Base-by-base conservation (phyloP, 2,888 invertebrate species). In the Schrankia costaestrigalis region DNA sequence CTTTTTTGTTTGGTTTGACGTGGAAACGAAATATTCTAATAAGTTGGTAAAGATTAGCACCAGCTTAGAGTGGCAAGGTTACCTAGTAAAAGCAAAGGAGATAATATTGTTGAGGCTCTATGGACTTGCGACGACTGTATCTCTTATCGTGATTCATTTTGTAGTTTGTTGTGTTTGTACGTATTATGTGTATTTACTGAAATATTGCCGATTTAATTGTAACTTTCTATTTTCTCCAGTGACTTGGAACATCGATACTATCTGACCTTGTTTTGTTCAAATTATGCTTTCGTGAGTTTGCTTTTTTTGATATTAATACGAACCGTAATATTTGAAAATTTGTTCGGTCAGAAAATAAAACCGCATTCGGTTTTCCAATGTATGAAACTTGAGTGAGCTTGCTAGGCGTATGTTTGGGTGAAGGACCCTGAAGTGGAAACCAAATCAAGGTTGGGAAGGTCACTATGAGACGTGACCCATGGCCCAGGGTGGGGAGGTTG, bases 381-480 rank as follows among this genome's bases (percentile, higher is more conserved):
- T 66, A 48, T 49, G 46, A 41, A 46, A 53, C 55, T n/a, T 62
- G 57, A 65, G 66, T 59, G 69, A 80, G 78, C 75, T 72, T 70
- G 64, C 65, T 74, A 78, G 74, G 76, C 70, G 71, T 75, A 56
- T 64, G 57, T 71, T 83, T 87, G 89, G 89, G 89, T 89, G 78
- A 88, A 89, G 83, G 89, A 89, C 88, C 90, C 90, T 87, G 89
- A 75, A 91, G 90, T 93, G 93, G 92, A 93, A 93, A 93, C 93
- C 93, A 93, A 93, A 93, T 93, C 93, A 92, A 92, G 90, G 90
- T 90, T 90, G 90, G 90, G 81, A 93, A 92, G 90, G 91, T 91
- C 91, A 92, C 92, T 85, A 78, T 86, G 89, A 89, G 91, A 91
- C 92, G 92, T 92, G 92, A 90, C 91, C 90, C 89, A 85, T 85